A percentile compares a stretch with the other conserved stretches of the same genome.
Evolutionary conservation across 2,888 invertebrate species (phyloP).

Genomic region (Nematopogon swammerdamellus): DNA sequence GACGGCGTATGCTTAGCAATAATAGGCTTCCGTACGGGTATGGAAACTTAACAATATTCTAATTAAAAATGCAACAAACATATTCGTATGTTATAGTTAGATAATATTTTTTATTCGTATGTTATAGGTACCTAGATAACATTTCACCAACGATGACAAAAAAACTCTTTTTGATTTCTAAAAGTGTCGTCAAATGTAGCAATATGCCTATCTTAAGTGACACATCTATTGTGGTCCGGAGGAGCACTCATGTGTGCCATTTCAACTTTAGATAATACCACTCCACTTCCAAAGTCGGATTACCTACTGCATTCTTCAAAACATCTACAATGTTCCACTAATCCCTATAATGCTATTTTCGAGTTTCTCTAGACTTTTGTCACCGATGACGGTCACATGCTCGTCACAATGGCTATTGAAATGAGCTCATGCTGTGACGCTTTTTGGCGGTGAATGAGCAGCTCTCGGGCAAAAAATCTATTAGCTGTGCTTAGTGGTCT

Average conservation of each 20-base stretch:
- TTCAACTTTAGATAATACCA: background rate
- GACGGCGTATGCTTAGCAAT: no score
- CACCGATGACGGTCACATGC: slow-evolving; percentile 7
- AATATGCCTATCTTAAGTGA: background rate
- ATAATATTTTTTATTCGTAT: no score
- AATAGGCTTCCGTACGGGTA: no score
- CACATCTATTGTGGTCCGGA: background rate
- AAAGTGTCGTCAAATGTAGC: no score
- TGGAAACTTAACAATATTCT: no score
- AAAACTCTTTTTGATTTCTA: no score
- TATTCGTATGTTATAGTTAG: no score
- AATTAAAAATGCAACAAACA: no score
- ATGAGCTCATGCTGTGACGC: slow-evolving; percentile 38
- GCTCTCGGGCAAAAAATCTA: slow-evolving; percentile 44
- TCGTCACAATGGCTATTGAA: slow-evolving; percentile 48
- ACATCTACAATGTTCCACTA: background rate
- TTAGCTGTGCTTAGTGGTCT: slow-evolving; percentile 48
- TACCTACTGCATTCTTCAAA: background rate
- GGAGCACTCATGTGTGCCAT: no score
- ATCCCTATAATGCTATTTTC: background rate
- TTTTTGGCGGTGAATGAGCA: slow-evolving; percentile 40
- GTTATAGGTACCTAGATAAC: no score
- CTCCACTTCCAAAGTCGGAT: background rate
- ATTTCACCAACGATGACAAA: no score
- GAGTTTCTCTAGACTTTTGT: background rate